Evolutionary conservation across 2,888 invertebrate species (phyloP), one percentile per base, ranked within the genome.

Genomic region (Pantelozetes paolii): DNA sequence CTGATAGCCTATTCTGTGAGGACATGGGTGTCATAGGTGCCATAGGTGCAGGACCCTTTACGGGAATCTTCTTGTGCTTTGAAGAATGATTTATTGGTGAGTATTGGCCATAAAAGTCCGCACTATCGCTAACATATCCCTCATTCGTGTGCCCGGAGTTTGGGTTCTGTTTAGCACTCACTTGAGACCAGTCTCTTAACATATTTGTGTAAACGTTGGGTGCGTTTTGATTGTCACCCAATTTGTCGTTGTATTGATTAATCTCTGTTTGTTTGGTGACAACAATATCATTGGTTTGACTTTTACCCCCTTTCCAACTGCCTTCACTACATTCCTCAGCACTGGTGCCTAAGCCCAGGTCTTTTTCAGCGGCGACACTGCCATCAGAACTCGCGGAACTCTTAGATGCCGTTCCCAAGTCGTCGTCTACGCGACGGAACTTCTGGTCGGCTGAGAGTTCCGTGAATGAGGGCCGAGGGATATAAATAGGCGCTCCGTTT

Each of bases 301-400:
- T 50, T 57, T 75, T 72, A 20, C 67, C 57, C 1, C 40, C 72
- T 45, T 78, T 78, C 78, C 78, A 78, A 42, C 78, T 78, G 18
- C 76, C 76, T 57, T 91, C 90, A 77, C 90, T 90, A 0, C 90
- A 90, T 80, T 91, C 91, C 75, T 92, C 91, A 18, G 90, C 90
- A 0, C 91, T 91, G 1, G 91, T 92, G 32, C 91, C 91, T 69
- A 91, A 84, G 0, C 91, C 91, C 72, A 90, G 83, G 81, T 92
- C 91, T 82, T 90, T 90, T 67, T 84, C 83, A 13, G 78, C 78
- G 45, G 76, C 76, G 18, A 76, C 75, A 62, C 76, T 76, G 9
- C 48, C 23, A 26, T 76, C 75, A 30, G 75, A 64, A 48, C 48
- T 54, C 15, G 73, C 71, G 11, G 71, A 70, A 32, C 71, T 75